phyloP scores from a whole-genome alignment of 2,797 vertebrate genomes.

The Urocyon cinereoargenteus region DNA sequence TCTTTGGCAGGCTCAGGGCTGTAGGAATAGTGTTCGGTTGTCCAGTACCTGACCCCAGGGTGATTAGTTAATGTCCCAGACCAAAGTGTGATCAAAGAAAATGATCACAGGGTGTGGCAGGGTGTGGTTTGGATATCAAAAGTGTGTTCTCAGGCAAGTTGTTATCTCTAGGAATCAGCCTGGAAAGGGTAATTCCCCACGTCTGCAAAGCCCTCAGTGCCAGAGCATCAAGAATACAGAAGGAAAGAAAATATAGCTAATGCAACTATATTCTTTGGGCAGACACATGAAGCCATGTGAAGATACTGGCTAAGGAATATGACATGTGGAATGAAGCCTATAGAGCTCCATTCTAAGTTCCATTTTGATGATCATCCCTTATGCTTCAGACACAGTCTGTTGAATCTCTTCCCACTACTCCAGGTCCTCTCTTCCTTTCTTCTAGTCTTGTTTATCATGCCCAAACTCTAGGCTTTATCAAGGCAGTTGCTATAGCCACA shows the following conservation, averaged over 20 bases:
- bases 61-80: not conserved
- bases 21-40: not conserved
- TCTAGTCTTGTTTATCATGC: not conserved
- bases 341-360: not conserved
- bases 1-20: not conserved
- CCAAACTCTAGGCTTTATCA: not conserved
- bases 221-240: constrained; percentile 8
- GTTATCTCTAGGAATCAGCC: not conserved
- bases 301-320: not conserved
- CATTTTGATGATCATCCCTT: not conserved
- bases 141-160: not conserved
- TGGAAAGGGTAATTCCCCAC: not conserved
- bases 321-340: not conserved
- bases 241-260: not conserved
- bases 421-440: not conserved
- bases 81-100: not conserved
- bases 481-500: not conserved
- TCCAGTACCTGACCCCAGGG: not conserved
- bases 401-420: not conserved
- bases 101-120: not conserved
- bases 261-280: not conserved
- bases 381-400: not conserved
- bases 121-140: not conserved
- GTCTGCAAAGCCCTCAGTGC: not conserved
- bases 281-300: not conserved